Conservation (phyloP, 2,797 vertebrate genomes). For the Poeciliopsis gracilis region DNA sequence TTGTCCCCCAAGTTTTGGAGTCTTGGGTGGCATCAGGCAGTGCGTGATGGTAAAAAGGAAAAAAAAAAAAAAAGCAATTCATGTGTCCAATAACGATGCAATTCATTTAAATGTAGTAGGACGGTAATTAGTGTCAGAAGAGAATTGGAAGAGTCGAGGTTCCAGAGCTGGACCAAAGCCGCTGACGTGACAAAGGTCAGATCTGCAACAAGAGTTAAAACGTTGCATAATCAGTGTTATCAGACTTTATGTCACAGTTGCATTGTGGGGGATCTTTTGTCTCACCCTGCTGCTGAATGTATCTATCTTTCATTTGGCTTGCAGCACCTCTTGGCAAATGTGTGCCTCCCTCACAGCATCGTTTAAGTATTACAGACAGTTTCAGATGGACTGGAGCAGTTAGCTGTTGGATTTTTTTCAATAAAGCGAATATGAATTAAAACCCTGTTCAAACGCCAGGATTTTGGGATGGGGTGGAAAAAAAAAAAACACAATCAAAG, state of each 20-base stretch:
- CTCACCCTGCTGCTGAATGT: background rate
- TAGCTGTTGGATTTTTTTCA: background rate
- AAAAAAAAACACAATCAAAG: background rate
- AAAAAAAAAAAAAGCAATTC: slow-evolving; percentile 17
- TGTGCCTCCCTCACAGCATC: background rate
- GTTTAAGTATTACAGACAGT: background rate
- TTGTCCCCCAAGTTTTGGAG: slow-evolving; percentile 61
- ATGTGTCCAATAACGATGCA: slow-evolving; percentile 49
- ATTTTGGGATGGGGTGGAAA: background rate
- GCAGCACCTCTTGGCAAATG: background rate
- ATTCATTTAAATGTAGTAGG: slow-evolving; percentile 47
- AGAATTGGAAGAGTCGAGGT: slow-evolving; percentile 29
- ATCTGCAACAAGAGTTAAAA: slow-evolving; percentile 12
- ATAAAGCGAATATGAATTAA: background rate
- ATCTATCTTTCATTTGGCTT: slow-evolving; percentile 3
- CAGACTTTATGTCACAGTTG: background rate
- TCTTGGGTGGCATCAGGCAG: slow-evolving; percentile 60
- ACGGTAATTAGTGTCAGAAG: slow-evolving; percentile 53
- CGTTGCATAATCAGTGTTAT: background rate
- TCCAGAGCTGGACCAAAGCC: background rate
- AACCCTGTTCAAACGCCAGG: background rate
- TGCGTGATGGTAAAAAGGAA: slow-evolving; percentile 48
- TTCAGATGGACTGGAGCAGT: background rate
- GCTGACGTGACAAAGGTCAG: slow-evolving; percentile 38
- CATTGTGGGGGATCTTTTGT: background rate